Evolutionary conservation across 2,888 invertebrate genomes (phyloP), one percentile per base, ranked within the genome.

Genomic region (Mimumesa dahlbomi): DNA sequence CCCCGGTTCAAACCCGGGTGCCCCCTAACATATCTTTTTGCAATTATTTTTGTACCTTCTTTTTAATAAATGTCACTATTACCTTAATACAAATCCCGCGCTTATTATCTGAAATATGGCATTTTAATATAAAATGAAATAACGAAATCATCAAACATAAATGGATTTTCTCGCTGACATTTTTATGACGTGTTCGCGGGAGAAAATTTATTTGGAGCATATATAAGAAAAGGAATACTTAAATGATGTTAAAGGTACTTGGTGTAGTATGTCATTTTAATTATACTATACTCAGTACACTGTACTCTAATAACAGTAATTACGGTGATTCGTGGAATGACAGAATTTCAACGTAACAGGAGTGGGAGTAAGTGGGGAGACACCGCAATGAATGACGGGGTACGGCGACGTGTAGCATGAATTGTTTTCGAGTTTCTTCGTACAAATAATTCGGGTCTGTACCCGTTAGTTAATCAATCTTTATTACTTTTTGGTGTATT

Each of bases 1-100:
- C 93, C 93, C 92, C 92, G 93, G 93, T 93, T 93, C 93, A 93
- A 93, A 93, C 93, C 93, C 93, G 93, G 92, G 93, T 93, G 93
- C 92, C 92, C 93, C 93, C 92, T 92, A 59, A 62, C 34, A 18
- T 49, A 56, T 53, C 54, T 61, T 64, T 65, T 67, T 34, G 9
- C 64, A 57, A 49, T 43, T 6, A 5, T 21, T 18, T 46, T 11
- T 0, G 18, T 5, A 2, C 6, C 2, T 16, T 19, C 25, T 9
- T 13, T 40, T 49, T 29, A 14, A 52, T 31, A 7, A 40, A 25
- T 19, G 1, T 9, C 19, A n/a, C 22, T 46, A 18, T 34, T 21
- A n/a, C n/a, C n/a, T n/a, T n/a, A n/a, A n/a, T n/a, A n/a, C n/a
- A n/a, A n/a, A n/a, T n/a, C n/a, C n/a, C n/a, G n/a, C n/a, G n/a